Conservation (phyloP, 2,888 invertebrate genomes). For the Oegoconia quadripuncta region DNA sequence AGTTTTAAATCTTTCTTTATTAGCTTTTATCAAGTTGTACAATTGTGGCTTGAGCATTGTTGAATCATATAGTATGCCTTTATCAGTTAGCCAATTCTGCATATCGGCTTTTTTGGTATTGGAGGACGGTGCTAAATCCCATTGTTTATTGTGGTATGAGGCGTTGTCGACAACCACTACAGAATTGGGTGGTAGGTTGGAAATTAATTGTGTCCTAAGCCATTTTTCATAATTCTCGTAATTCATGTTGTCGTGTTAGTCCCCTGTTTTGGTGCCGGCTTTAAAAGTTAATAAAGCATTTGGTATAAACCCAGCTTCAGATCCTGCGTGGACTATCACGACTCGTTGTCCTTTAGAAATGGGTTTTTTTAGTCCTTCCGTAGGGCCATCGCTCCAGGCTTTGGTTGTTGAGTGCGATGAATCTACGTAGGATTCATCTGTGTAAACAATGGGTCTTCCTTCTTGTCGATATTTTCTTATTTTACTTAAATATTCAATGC, state of each 20-base stretch:
- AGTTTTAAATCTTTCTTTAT: slow-evolving; percentile 20
- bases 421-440: slow-evolving; percentile 10
- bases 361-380: slow-evolving; percentile 14
- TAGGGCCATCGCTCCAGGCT: too few species aligned
- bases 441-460: slow-evolving; percentile 12
- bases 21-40: slow-evolving; percentile 18
- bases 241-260: slow-evolving; percentile 35
- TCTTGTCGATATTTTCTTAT: slow-evolving; percentile 4
- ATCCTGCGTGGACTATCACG: slow-evolving; percentile 17
- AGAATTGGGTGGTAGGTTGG: slow-evolving; percentile 11
- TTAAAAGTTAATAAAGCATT: slow-evolving; percentile 23
- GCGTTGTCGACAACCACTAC: slow-evolving; percentile 19
- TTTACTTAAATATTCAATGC: slow-evolving; percentile 24
- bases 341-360: slow-evolving; percentile 23
- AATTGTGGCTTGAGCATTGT: slow-evolving; percentile 21
- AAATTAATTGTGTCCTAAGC: slow-evolving; percentile 9
- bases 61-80: slow-evolving; percentile 18
- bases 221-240: slow-evolving; percentile 18
- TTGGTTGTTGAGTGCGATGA: slow-evolving; percentile 6
- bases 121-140: slow-evolving; percentile 17
- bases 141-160: slow-evolving; percentile 26
- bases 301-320: too few species aligned
- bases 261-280: slow-evolving; percentile 25
- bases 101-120: slow-evolving; percentile 23
- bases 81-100: slow-evolving; percentile 25